Evolutionary conservation across 2,113 vertebrate species (phyloP).

Genomic region (Stegastes partitus): DNA sequence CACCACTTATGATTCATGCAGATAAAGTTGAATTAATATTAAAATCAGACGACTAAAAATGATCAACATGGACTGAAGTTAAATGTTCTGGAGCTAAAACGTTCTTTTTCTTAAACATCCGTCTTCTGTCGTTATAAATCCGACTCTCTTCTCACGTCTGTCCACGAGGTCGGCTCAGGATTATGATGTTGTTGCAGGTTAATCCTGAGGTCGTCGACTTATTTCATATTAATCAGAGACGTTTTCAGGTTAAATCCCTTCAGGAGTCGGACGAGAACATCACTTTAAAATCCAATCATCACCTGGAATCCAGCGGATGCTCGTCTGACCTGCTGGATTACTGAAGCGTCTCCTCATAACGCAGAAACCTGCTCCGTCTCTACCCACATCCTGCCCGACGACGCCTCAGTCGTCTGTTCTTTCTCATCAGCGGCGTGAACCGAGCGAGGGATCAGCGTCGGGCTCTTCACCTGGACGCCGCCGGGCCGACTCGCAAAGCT

Average conservation of each 20-base stretch:
- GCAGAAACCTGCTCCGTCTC: neutral
- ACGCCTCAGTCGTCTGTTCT: neutral
- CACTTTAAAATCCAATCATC: neutral
- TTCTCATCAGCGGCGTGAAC: neutral
- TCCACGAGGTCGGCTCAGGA: neutral
- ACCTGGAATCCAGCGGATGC: neutral
- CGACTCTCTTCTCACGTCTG: neutral
- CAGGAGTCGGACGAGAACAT: neutral
- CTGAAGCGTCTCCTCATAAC: neutral
- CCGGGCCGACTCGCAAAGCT: neutral
- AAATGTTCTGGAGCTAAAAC: neutral
- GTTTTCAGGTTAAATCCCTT: slow-evolving; percentile 10
- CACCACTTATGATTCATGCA: no score
- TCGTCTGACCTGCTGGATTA: slow-evolving; percentile 2
- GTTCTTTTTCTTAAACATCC: neutral
- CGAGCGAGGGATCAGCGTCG: neutral
- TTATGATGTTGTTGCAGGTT: neutral
- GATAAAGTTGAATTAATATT: no score
- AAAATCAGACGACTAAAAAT: no score
- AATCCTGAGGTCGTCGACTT: neutral
- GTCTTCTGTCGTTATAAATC: neutral
- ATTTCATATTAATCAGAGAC: slow-evolving; percentile 4
- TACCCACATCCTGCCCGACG: neutral
- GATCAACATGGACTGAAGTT: no score
- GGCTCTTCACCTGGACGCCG: neutral